These are phyloP conservation scores for Falcaria lacertinaria DNA, from an alignment of 2,888 invertebrate species.

Conservation along the genomic window DNA sequence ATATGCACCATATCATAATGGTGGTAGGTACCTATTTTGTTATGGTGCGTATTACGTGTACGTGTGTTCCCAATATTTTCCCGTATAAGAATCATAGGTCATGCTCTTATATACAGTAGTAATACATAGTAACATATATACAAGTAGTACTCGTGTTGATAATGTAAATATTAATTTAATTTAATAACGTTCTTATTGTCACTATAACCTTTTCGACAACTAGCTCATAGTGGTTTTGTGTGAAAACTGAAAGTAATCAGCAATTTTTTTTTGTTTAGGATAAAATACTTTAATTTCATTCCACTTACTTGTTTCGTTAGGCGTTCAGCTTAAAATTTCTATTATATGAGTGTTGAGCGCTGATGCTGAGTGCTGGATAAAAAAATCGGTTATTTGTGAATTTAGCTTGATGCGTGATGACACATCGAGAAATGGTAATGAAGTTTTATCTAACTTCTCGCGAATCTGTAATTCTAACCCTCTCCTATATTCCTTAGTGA, in stretches of 20 bases:
- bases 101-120: too few species aligned
- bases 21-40: too few species aligned
- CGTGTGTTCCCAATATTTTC: too few species aligned
- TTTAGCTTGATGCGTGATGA: background rate
- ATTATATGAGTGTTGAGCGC: background rate
- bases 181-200: background rate
- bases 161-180: background rate
- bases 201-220: constrained; percentile 1
- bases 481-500: too few species aligned
- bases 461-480: too few species aligned
- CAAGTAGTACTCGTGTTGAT: too few species aligned
- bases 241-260: constrained; percentile 29
- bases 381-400: background rate
- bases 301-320: too few species aligned
- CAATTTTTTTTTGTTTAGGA: constrained; percentile 30
- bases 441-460: background rate
- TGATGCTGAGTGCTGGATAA: background rate
- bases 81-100: too few species aligned
- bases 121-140: too few species aligned
- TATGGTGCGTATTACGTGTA: too few species aligned
- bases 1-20: too few species aligned
- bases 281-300: constrained; percentile 31
- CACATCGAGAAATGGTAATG: background rate
- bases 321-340: constrained; percentile 2
- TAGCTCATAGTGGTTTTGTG: background rate